Conservation (phyloP, 2,888 invertebrate genomes). For the Limnephilus auricula region DNA sequence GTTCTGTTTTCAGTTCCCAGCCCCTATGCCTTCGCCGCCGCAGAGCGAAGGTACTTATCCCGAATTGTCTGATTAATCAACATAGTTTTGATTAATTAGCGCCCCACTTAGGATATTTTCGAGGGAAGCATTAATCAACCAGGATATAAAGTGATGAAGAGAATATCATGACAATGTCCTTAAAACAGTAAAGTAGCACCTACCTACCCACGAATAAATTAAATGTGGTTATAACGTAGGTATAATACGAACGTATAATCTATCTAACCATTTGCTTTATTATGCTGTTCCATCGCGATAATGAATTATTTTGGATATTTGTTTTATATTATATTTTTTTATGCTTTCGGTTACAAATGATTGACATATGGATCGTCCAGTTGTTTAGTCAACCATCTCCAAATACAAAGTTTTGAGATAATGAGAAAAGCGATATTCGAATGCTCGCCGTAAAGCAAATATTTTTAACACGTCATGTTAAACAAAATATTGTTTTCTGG, state of each 20-base stretch:
- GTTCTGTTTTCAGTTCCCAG: background rate
- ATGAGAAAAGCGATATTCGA: too few species aligned
- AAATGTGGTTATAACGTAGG: background rate
- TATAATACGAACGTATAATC: too few species aligned
- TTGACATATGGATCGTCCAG: too few species aligned
- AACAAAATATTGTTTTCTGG: too few species aligned
- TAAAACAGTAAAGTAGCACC: background rate
- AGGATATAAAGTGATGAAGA: slow-evolving; percentile 27
- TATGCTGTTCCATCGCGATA: background rate
- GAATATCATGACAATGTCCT: slow-evolving; percentile 3
- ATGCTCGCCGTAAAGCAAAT: too few species aligned
- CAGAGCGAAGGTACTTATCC: background rate
- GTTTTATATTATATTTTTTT: background rate
- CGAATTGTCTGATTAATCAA: background rate
- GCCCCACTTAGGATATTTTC: background rate
- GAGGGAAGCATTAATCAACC: slow-evolving; percentile 16
- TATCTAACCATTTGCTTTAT: background rate
- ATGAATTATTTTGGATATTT: background rate
- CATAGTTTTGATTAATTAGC: slow-evolving; percentile 2
- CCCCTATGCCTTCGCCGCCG: background rate
- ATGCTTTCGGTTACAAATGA: background rate
- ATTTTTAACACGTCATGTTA: too few species aligned
- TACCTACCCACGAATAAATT: background rate
- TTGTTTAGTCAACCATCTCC: too few species aligned
- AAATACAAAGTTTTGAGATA: too few species aligned